Conservation (phyloP, 2,113 vertebrate genomes). For the Ailurus styani region DNA sequence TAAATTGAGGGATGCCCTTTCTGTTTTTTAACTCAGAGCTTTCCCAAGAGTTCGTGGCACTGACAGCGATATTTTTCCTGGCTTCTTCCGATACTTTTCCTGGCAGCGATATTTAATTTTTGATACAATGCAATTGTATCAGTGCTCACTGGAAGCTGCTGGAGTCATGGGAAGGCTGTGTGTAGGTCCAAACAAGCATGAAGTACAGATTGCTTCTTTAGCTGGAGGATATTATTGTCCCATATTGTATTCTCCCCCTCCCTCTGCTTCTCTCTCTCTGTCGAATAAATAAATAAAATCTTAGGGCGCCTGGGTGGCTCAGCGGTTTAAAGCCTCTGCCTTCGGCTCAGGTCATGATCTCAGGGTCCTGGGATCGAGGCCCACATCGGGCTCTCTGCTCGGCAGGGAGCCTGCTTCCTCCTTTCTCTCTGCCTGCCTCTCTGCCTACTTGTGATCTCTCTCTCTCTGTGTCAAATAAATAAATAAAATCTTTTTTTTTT, state of each 20-base stretch:
- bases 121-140: not conserved
- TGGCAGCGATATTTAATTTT: not conserved
- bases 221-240: not conserved
- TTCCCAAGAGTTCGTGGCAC: not conserved
- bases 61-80: not conserved
- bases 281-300: no score
- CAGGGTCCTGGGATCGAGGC: no score
- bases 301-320: no score
- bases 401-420: no score
- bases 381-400: no score
- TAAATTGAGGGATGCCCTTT: not conserved
- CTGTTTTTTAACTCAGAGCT: not conserved
- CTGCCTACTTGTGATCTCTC: no score
- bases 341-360: no score
- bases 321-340: no score
- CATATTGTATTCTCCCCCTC: not conserved
- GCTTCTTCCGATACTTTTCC: not conserved
- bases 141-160: not conserved
- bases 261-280: no score
- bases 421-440: no score
- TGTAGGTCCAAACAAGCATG: not conserved
- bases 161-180: not conserved
- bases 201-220: not conserved
- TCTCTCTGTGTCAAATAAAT: no score
- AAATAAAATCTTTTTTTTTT: no score